phyloP scores from a whole-genome alignment of 1,140 invertebrate species.

The Aethina tumida region DNA sequence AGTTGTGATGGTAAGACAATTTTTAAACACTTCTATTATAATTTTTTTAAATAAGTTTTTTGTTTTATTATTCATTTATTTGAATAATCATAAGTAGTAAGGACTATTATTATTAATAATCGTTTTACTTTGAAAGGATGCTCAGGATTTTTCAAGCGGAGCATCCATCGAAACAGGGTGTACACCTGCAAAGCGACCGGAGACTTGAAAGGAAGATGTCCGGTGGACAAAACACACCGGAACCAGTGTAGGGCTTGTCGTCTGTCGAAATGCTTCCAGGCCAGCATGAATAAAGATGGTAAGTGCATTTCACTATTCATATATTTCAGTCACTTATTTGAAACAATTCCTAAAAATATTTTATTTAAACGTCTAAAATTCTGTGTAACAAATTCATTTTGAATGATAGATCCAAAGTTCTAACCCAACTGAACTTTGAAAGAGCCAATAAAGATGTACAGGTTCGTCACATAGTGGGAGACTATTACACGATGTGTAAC shows the following conservation, averaged over 20 bases:
- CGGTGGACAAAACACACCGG: constrained; percentile 92
- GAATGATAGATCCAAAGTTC: too few relatives aligned
- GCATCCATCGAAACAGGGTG: constrained; percentile 88
- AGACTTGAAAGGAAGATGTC: constrained; percentile 84
- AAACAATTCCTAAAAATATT: too few relatives aligned
- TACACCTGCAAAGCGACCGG: constrained; percentile 95
- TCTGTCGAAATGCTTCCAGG: constrained; percentile 92
- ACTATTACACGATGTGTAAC: too few relatives aligned
- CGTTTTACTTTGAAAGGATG: constrained; percentile 55
- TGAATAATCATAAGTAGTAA: neutral
- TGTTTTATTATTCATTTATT: constrained; percentile 2
- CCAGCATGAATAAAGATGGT: constrained; percentile 99
- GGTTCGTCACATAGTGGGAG: too few relatives aligned
- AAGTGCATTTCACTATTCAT: too few relatives aligned
- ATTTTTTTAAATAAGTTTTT: constrained; percentile 1
- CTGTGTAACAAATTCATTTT: too few relatives aligned
- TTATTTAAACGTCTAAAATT: too few relatives aligned
- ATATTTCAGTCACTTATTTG: too few relatives aligned
- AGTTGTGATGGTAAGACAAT: constrained; percentile 83
- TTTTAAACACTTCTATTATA: constrained; percentile 2
- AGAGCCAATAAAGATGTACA: too few relatives aligned
- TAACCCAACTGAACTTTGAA: too few relatives aligned
- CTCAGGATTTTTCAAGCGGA: constrained; percentile 95
- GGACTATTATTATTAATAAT: neutral
- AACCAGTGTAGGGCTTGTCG: constrained; percentile 96